Conservation (phyloP, 2,888 invertebrate genomes). For the Octodonta nipae region DNA sequence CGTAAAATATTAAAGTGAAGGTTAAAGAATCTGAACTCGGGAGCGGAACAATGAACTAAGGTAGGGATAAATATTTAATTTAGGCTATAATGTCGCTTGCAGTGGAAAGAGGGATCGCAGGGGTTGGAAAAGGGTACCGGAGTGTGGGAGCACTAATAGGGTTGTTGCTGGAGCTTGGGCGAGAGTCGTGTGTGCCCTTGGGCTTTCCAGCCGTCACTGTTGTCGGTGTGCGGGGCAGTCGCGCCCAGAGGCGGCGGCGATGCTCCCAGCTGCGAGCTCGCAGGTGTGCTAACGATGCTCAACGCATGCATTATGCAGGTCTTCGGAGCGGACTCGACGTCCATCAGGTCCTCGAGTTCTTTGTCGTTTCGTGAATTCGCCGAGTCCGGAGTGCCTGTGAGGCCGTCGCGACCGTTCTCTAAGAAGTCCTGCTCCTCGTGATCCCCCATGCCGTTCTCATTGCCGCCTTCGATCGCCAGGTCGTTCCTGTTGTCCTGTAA, state of each 20-base stretch:
- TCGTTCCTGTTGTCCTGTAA: slow-evolving; percentile 30
- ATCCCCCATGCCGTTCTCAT: slow-evolving; percentile 31
- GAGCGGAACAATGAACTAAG: no score
- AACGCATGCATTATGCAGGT: slow-evolving; percentile 43
- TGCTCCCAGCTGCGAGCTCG: slow-evolving; percentile 27
- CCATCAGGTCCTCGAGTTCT: slow-evolving; percentile 41
- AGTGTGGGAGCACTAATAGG: slow-evolving; percentile 24
- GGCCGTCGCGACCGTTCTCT: slow-evolving; percentile 37
- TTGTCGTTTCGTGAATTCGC: slow-evolving; percentile 41
- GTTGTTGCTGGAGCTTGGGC: slow-evolving; percentile 29
- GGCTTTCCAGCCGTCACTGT: slow-evolving; percentile 29
- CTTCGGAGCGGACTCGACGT: slow-evolving; percentile 37
- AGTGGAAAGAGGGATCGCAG: no score
- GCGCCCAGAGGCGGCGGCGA: slow-evolving; percentile 33
- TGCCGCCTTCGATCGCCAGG: slow-evolving; percentile 21
- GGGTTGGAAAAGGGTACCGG: no score
- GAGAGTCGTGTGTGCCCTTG: slow-evolving; percentile 30
- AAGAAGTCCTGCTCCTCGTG: slow-evolving; percentile 37
- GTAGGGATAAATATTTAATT: slow-evolving; percentile 17
- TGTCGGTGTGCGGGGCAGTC: slow-evolving; percentile 28
- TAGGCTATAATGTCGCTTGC: slow-evolving; percentile 14
- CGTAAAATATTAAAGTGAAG: no score
- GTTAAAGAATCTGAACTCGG: no score
- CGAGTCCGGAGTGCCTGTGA: slow-evolving; percentile 40
- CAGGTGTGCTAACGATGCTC: slow-evolving; percentile 39